Evolutionary conservation across 1,140 invertebrate genomes (phyloP), one percentile per base, ranked within the genome.

Genomic region (Penaeus japonicus): DNA sequence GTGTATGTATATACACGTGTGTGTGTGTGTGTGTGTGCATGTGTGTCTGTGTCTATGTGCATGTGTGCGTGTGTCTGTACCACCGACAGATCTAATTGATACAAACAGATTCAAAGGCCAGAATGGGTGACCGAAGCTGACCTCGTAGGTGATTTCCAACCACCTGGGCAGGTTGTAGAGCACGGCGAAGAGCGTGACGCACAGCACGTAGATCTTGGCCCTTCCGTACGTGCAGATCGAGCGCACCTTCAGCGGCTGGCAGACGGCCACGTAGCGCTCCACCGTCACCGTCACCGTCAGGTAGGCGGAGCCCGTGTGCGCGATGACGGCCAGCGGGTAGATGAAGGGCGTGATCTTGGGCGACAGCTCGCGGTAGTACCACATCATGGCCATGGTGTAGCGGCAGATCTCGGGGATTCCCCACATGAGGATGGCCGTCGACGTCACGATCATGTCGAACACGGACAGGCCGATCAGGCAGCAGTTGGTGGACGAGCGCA

Each of bases 231-330:
- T 99, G 93, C 98, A 99, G 78, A 98, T 94, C 0, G 96, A 96
- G 70, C 97, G 94, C 0, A 97, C 97, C 89, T 95, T 94, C 15
- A 99, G 93, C 0, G 98, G 98, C 93, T 98, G 97, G 92, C 98
- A 99, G 0, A 99, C 98, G 1, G 98, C 98, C 62, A 99, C 96
- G 93, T 98, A 99, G 75, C 98, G 94, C 93, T 99, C 98, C 90
- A 99, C 94, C 0, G 98, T 99, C 57, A 99, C 98, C 1, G 97
- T 97, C 75, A 99, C 95, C 0, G 98, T 99, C 90, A 99, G 94
- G 93, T 99, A 99, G 70, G 98, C 97, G 24, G 97, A 98, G 39
- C 97, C 97, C 2, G 91, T 92, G 90, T 94, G 98, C 20, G 97
- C 96, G 10, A 96, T 96, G 91, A 97, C 94, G 1, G 96, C 97